These are phyloP conservation scores for Podargus strigoides DNA, from an alignment of 2,797 vertebrate genomes.

Conservation along the genomic window DNA sequence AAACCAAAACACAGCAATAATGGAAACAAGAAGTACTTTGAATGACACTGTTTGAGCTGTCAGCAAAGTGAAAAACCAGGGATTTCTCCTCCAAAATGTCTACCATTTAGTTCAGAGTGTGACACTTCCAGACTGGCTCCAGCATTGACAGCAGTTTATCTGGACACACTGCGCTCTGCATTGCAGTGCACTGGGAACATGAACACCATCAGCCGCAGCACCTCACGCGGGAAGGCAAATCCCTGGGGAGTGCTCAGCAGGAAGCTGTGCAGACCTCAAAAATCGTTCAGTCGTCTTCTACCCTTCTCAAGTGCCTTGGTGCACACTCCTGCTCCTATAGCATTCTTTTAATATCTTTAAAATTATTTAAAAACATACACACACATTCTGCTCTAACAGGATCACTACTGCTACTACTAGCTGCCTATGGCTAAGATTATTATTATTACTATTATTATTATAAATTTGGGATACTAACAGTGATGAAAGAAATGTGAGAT, in stretches of 20 bases:
- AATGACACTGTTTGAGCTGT: neutral
- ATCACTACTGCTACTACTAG: neutral
- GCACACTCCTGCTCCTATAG: neutral
- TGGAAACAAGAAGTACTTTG: neutral
- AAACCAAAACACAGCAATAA: neutral
- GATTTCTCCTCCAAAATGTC: neutral
- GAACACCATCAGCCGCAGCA: neutral
- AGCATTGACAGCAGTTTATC: neutral
- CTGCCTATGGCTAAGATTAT: neutral
- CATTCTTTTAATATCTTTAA: neutral
- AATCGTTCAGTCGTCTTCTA: neutral
- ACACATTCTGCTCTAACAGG: neutral
- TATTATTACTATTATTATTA: neutral
- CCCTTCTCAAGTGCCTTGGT: neutral
- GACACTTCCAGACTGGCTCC: neutral
- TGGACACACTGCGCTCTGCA: neutral
- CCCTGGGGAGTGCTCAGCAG: neutral
- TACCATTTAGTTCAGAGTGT: neutral
- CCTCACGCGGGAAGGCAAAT: neutral
- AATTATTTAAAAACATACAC: neutral
- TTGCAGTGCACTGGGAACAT: rapidly evolving
- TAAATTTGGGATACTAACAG: neutral
- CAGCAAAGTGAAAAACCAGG: neutral
- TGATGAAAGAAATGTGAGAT: neutral
- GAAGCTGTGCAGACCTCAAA: neutral